These are phyloP conservation scores for Erpetoichthys calabaricus DNA, from an alignment of 2,797 vertebrate species.

Conservation along the genomic window DNA sequence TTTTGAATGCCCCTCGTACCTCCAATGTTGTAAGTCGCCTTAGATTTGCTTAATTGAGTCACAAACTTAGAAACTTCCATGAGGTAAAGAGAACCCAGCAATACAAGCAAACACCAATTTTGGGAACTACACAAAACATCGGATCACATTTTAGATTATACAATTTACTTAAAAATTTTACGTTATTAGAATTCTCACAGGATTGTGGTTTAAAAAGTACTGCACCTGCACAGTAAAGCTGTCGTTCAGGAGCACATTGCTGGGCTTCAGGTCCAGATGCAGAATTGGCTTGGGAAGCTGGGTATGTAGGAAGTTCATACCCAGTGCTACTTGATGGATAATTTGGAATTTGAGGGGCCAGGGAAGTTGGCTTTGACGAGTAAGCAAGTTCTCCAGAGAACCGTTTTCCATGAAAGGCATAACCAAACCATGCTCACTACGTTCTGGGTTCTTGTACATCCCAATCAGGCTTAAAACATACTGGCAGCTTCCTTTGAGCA, in stretches of 20 bases:
- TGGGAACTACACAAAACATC: too few species aligned
- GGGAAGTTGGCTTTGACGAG: conserved; percentile 13
- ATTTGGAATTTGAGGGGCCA: conserved; percentile 42
- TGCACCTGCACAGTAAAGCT: conserved; percentile 38
- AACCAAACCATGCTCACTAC: conserved; percentile 45
- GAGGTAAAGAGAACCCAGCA: too few species aligned
- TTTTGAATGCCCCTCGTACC: too few species aligned
- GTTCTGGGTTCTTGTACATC: background rate
- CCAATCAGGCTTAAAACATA: conserved; percentile 39
- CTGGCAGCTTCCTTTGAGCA: conserved; percentile 36
- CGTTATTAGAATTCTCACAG: too few species aligned
- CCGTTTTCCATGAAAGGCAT: conserved; percentile 59
- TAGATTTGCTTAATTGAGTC: too few species aligned
- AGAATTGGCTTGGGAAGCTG: conserved; percentile 34
- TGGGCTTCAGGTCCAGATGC: conserved; percentile 57
- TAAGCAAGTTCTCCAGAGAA: conserved; percentile 24
- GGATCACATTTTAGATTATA: too few species aligned
- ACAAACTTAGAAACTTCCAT: too few species aligned
- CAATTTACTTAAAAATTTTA: too few species aligned
- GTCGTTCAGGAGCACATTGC: conserved; percentile 48
- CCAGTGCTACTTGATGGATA: conserved; percentile 43
- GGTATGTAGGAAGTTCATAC: conserved; percentile 55
- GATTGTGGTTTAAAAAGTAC: too few species aligned
- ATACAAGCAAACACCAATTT: too few species aligned
- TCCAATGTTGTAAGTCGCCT: too few species aligned